These are phyloP conservation scores for Tyrophagus putrescentiae DNA, from an alignment of 1,140 invertebrate species.

Conservation along the genomic window DNA sequence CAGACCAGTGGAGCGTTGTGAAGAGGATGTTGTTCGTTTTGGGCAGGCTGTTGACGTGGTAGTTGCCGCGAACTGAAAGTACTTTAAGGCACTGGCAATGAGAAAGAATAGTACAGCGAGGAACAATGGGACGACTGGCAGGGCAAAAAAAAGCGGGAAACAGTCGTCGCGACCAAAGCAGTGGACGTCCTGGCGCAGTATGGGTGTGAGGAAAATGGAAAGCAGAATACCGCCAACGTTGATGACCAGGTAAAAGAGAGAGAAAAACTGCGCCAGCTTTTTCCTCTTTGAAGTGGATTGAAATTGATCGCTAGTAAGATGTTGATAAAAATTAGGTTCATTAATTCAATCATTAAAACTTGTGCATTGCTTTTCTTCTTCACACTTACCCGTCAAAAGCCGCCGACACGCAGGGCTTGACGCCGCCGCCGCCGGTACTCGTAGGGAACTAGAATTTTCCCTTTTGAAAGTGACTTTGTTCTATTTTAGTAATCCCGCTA, in stretches of 20 bases:
- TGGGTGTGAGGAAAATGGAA: slow-evolving; percentile 35
- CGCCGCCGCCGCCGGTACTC: too few relatives aligned
- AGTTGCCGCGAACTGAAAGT: slow-evolving; percentile 61
- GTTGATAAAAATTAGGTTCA: too few relatives aligned
- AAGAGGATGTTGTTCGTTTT: slow-evolving; percentile 60
- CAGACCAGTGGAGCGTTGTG: slow-evolving; percentile 59
- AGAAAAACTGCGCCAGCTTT: slow-evolving; percentile 28
- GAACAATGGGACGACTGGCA: slow-evolving; percentile 36
- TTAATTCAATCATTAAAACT: too few relatives aligned
- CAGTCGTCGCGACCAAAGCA: slow-evolving; percentile 34
- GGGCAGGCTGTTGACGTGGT: slow-evolving; percentile 61
- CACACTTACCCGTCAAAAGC: too few relatives aligned
- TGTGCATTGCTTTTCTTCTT: too few relatives aligned
- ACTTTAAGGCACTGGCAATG: slow-evolving; percentile 44
- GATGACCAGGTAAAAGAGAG: slow-evolving; percentile 34
- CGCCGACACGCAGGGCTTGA: too few relatives aligned
- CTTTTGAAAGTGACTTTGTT: too few relatives aligned
- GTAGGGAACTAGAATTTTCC: too few relatives aligned
- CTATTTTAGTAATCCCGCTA: too few relatives aligned
- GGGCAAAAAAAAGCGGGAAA: slow-evolving; percentile 34
- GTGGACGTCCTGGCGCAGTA: slow-evolving; percentile 31
- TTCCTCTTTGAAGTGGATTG: too few relatives aligned
- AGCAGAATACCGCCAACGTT: slow-evolving; percentile 33
- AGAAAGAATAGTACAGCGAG: slow-evolving; percentile 52
- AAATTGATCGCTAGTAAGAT: slow-evolving; percentile 95